A percentile compares a stretch with the other conserved stretches of the same genome.
Conservation (phyloP, 2,797 vertebrate genomes). For the Anas capensis region DNA sequence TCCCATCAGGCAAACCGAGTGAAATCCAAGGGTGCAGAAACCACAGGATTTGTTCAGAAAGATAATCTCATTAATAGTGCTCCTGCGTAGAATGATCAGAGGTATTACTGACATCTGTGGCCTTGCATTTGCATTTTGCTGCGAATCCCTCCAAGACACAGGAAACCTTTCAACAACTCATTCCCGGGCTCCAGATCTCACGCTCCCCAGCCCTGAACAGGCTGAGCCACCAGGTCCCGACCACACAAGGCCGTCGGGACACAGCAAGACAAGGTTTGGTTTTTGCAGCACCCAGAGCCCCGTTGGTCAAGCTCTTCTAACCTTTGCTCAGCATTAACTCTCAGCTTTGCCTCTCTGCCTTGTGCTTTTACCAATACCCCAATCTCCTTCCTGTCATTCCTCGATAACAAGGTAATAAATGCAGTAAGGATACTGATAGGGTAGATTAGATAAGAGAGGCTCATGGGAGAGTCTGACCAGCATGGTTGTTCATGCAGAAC, state of each 20-base stretch:
- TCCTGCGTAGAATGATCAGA: not conserved
- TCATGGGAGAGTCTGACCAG: not conserved
- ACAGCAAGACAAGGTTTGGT: not conserved
- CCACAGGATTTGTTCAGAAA: not conserved
- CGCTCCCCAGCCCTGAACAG: not conserved
- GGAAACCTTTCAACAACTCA: not conserved
- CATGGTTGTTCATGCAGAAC: not conserved
- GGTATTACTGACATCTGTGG: not conserved
- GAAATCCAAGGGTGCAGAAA: not conserved
- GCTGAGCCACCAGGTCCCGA: not conserved
- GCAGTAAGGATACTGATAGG: conserved; percentile 25
- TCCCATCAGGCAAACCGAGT: not conserved
- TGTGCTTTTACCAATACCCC: conserved; percentile 52
- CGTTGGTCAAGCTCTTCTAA: conserved; percentile 13
- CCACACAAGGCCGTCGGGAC: not conserved
- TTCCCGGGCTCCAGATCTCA: not conserved
- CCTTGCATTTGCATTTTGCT: not conserved
- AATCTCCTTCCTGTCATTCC: conserved; percentile 53
- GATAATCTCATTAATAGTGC: not conserved
- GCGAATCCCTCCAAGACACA: not conserved
- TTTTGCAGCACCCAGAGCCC: not conserved
- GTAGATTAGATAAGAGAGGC: conserved; percentile 18
- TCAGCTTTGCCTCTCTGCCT: not conserved
- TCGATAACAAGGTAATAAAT: conserved; percentile 47
- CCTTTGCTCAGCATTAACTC: conserved; percentile 36